Evolutionary conservation across 2,888 invertebrate species (phyloP).

Genomic region (Athripsodes cinereus): DNA sequence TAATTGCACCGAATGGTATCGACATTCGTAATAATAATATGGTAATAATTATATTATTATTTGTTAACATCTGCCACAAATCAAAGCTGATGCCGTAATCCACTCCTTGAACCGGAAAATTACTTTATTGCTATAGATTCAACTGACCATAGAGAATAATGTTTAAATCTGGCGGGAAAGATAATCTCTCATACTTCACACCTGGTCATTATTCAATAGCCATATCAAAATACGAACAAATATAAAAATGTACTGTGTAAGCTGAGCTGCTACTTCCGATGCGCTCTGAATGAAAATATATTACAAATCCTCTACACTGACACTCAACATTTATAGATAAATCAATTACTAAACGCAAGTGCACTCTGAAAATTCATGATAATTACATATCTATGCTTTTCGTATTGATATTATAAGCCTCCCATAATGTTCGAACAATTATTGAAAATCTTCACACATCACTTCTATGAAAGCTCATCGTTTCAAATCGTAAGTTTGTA

Average conservation of each 20-base stretch:
- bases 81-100: constrained; percentile 15
- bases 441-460: too few relatives aligned
- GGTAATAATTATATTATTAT: constrained; percentile 5
- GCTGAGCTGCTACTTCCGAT: too few relatives aligned
- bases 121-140: constrained; percentile 14
- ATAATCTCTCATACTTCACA: constrained; percentile 10
- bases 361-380: too few relatives aligned
- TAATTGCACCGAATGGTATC: neutral
- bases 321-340: too few relatives aligned
- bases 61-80: constrained; percentile 20
- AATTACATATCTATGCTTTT: too few relatives aligned
- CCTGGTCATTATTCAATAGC: neutral
- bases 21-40: neutral
- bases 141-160: constrained; percentile 11
- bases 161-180: constrained; percentile 4
- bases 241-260: neutral
- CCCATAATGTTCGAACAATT: too few relatives aligned
- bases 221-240: neutral
- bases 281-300: too few relatives aligned
- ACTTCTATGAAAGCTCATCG: too few relatives aligned
- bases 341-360: too few relatives aligned
- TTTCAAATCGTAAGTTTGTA: too few relatives aligned
- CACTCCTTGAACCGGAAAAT: constrained; percentile 21
- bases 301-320: too few relatives aligned
- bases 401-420: too few relatives aligned